Base-by-base conservation (phyloP, 1,140 invertebrate species). In the Nylanderia fulva region DNA sequence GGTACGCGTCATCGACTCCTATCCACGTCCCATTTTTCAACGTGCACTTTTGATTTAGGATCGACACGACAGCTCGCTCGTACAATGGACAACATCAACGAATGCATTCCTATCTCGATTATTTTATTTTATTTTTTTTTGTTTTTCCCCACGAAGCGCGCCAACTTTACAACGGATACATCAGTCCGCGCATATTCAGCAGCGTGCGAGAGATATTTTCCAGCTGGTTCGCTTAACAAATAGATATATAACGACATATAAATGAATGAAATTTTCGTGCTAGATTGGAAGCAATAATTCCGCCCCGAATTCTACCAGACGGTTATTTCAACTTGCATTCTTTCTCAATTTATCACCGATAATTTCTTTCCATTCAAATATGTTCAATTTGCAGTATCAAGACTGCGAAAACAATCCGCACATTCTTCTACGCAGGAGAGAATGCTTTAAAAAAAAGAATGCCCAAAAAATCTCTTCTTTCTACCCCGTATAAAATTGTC, bases 191-290 rank as follows among this genome's bases (percentile, higher is more conserved):
- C 24, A 72, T 52, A 82, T 72, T 71, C 36, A 66, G 39, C 52
- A 42, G 29, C 9, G 29, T n/a, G 63, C 63, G 39, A 58, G 69
- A 33, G 77, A 8, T 82, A 52, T 58, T 27, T 71, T 54, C 24
- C 77, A 56, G 64, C 24, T 21, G 13, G 33, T 54, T 72, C 48
- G 52, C 66, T 72, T 71, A 56, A 69, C 48, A 69, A 71, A 82
- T 58, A 71, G 48, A 72, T 58, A 33, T 48, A 48, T 82, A 72
- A 72, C 77, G 36, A 42, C 24, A 54, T 42, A 71, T 60, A 71
- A 71, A 82, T 82, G 66, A 82, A 71, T 71, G 66, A 82, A 82
- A 82, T 82, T 82, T 82, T 82, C 66, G 64, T 18, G 27, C 48
- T 33, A 71, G 48, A 82, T 82, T 71, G 77, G 66, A 21, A 82